A percentile compares a stretch with the other conserved stretches of the same genome.
These are phyloP conservation scores for Coregonus ussuriensis DNA, from an alignment of 2,797 vertebrate genomes.

Conservation along the genomic window DNA sequence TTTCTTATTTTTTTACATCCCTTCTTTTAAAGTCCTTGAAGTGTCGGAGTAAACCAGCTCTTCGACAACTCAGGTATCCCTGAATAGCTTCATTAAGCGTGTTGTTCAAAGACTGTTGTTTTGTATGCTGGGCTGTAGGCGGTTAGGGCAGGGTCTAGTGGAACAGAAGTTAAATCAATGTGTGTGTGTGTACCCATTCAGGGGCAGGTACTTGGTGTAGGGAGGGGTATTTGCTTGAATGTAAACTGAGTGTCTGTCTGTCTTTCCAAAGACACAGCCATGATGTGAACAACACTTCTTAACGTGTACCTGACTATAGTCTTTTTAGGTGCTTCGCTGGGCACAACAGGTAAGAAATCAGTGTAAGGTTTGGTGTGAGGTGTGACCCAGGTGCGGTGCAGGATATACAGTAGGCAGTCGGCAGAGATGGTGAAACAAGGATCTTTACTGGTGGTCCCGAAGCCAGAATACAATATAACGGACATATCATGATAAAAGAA, in stretches of 20 bases:
- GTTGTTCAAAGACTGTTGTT: neutral
- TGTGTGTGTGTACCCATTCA: neutral
- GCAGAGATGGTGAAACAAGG: too few species aligned
- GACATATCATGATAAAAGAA: too few species aligned
- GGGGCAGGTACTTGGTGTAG: slow-evolving; percentile 31
- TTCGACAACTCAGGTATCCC: neutral
- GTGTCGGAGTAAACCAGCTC: neutral
- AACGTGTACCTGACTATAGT: slow-evolving; percentile 51
- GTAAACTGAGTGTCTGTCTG: slow-evolving; percentile 1
- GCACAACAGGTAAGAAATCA: slow-evolving; percentile 59
- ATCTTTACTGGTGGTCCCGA: too few species aligned
- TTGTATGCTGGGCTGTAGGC: neutral
- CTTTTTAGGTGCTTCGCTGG: slow-evolving; percentile 37
- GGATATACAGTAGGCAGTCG: too few species aligned
- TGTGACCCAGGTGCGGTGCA: too few species aligned
- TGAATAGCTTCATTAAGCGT: neutral
- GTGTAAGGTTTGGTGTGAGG: too few species aligned
- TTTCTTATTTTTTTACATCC: neutral
- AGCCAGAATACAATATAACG: too few species aligned
- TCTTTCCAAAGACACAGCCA: slow-evolving; percentile 26
- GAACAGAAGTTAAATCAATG: slow-evolving; percentile 7
- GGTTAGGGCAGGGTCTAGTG: neutral
- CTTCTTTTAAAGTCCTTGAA: neutral
- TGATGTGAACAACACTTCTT: slow-evolving; percentile 54
- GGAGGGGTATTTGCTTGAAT: slow-evolving; percentile 30